Evolutionary conservation across 2,113 vertebrate species (phyloP).

Genomic region (Lepisosteus oculatus): DNA sequence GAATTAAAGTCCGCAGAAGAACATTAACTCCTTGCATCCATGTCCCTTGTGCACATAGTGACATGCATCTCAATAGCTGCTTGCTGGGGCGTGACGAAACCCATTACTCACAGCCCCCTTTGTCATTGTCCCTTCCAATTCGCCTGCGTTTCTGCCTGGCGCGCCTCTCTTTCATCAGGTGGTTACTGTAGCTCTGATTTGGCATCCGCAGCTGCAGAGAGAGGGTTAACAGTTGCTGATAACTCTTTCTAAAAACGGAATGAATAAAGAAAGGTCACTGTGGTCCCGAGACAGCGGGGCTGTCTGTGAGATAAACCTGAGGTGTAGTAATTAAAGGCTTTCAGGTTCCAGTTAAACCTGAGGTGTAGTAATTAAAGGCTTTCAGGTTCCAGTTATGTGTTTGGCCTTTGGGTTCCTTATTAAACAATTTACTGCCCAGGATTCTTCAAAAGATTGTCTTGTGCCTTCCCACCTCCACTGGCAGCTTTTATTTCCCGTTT

Average conservation of each 20-base stretch:
- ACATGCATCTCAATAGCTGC: slow-evolving; percentile 50
- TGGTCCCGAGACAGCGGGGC: not conserved
- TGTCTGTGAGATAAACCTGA: not conserved
- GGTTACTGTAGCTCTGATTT: slow-evolving; percentile 15
- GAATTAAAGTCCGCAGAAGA: slow-evolving; percentile 14
- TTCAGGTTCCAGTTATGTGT: too few relatives aligned
- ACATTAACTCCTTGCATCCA: slow-evolving; percentile 55
- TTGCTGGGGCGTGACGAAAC: slow-evolving; percentile 51
- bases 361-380: too few relatives aligned
- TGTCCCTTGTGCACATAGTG: slow-evolving; percentile 65
- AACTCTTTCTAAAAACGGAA: too few relatives aligned
- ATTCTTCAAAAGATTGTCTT: too few relatives aligned
- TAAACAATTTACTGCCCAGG: too few relatives aligned
- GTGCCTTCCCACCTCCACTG: too few relatives aligned
- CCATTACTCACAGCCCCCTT: slow-evolving; percentile 38
- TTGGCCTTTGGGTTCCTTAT: too few relatives aligned
- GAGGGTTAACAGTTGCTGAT: not conserved
- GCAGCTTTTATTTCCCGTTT: too few relatives aligned
- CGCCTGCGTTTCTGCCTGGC: not conserved
- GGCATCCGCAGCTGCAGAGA: slow-evolving; percentile 46
- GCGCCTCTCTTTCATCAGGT: not conserved
- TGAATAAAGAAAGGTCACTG: not conserved
- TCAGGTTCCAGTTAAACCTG: too few relatives aligned
- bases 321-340: too few relatives aligned
- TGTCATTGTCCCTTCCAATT: slow-evolving; percentile 35